Conservation (phyloP, 2,797 vertebrate species). For the Darevskia mixta region DNA sequence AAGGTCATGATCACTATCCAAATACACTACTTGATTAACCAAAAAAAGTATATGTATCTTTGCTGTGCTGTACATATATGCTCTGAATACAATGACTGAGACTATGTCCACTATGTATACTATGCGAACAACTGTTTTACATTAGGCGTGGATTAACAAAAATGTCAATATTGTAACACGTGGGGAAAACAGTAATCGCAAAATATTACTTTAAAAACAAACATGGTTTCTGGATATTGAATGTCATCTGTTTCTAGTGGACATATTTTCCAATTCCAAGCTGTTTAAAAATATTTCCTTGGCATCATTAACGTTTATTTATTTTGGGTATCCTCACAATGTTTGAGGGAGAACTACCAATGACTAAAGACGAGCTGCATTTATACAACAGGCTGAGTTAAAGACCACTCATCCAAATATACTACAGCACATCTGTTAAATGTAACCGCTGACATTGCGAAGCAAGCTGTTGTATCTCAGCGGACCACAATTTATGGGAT, state of each 20-base stretch:
- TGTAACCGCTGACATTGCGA: neutral
- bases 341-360: too few relatives aligned
- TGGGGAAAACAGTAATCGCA: neutral
- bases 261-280: neutral
- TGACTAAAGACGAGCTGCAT: neutral
- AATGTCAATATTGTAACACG: neutral
- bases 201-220: conserved; percentile 1
- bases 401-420: neutral
- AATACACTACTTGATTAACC: neutral
- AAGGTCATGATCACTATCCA: neutral
- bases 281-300: neutral
- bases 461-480: neutral
- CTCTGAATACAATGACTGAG: neutral
- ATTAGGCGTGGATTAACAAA: neutral
- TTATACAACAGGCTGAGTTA: neutral
- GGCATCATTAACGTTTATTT: neutral
- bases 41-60: neutral
- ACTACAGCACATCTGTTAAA: neutral
- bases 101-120: neutral
- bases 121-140: neutral
- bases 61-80: neutral
- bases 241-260: neutral
- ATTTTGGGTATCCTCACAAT: neutral
- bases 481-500: neutral
- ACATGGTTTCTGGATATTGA: neutral